These are phyloP conservation scores for Drosophila aldrichi DNA, from an alignment of 2,888 invertebrate genomes.

Conservation along the genomic window DNA sequence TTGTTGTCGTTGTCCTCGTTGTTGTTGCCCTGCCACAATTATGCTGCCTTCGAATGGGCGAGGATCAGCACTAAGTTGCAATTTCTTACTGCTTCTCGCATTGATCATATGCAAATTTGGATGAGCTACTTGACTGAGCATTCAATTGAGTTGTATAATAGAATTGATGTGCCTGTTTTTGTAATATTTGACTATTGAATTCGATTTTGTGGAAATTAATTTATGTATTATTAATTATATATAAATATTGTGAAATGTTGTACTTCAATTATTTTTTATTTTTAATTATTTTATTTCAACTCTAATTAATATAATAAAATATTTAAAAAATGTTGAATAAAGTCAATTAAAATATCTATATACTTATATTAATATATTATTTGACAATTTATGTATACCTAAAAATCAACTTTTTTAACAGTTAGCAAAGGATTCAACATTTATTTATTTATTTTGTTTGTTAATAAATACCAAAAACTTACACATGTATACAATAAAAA, in stretches of 20 bases:
- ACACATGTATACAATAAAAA: too few relatives aligned
- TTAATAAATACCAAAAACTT: too few relatives aligned
- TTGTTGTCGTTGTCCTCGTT: conserved; percentile 33
- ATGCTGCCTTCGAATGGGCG: conserved; percentile 45
- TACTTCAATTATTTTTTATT: not conserved
- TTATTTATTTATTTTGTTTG: too few relatives aligned
- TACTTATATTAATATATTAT: not conserved
- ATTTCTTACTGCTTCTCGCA: conserved; percentile 31
- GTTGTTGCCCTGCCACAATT: conserved; percentile 41
- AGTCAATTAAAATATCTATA: not conserved
- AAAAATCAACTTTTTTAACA: too few relatives aligned
- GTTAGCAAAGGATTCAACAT: too few relatives aligned
- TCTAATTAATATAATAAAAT: not conserved
- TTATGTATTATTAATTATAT: not conserved
- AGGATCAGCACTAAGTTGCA: conserved; percentile 38
- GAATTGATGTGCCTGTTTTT: not conserved
- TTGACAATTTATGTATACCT: not conserved
- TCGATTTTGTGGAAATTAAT: not conserved
- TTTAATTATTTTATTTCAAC: not conserved
- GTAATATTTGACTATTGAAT: not conserved
- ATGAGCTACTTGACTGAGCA: not conserved
- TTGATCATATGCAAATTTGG: conserved; percentile 32
- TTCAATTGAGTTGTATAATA: conserved; percentile 9
- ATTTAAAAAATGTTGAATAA: not conserved
- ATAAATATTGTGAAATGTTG: not conserved